These are phyloP conservation scores for Pollimyrus isidori DNA, from an alignment of 2,113 vertebrate species.

Conservation along the genomic window DNA sequence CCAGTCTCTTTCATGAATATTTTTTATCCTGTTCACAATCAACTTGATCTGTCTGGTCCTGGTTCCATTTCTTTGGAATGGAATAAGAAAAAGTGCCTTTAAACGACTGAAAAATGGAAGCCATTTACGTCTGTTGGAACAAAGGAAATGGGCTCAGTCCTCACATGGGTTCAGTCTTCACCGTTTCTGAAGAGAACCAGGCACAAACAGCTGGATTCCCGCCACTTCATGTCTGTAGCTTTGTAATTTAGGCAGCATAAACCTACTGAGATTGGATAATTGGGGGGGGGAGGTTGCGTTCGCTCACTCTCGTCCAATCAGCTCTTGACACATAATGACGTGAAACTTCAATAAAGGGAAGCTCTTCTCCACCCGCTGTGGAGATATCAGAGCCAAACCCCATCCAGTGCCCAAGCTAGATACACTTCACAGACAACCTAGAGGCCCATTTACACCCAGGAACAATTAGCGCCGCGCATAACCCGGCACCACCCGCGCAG, in stretches of 20 bases:
- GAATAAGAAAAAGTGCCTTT: neutral
- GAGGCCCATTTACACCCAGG: conserved; percentile 1
- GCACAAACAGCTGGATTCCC: neutral
- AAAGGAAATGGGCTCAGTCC: neutral
- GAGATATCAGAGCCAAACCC: neutral
- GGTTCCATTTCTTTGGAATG: neutral
- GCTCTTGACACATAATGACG: neutral
- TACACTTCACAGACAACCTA: neutral
- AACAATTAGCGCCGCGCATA: neutral
- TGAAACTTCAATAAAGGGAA: neutral
- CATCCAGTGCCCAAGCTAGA: neutral
- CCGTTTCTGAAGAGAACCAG: neutral
- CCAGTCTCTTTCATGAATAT: neutral
- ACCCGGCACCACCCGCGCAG: neutral
- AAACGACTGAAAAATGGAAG: neutral
- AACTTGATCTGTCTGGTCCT: neutral
- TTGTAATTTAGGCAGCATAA: neutral
- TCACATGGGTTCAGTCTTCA: neutral
- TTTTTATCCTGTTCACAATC: neutral
- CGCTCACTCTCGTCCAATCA: neutral
- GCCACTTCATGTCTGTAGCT: neutral
- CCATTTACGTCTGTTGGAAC: neutral
- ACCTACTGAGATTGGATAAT: neutral
- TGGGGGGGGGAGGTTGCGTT: neutral
- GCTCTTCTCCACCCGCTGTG: neutral